phyloP scores from a whole-genome alignment of 2,888 invertebrate genomes.

The Tetranychus truncatus region DNA sequence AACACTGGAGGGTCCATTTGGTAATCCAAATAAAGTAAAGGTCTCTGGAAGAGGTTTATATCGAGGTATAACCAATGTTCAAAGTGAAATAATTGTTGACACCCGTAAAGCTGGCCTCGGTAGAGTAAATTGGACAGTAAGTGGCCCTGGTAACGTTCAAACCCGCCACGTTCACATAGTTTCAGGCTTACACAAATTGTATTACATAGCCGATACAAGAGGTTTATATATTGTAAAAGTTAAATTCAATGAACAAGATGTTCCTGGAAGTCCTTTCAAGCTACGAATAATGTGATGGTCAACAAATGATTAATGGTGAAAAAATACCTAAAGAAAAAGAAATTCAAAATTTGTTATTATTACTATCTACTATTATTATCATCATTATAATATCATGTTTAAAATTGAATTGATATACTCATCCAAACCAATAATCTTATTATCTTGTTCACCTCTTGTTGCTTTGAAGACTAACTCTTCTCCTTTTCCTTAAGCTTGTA shows the following conservation, averaged over 20 bases:
- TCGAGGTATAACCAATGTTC: slow-evolving; percentile 7
- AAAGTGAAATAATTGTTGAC: slow-evolving; percentile 11
- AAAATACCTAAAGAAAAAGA: neutral
- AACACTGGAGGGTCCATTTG: neutral
- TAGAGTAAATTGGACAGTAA: slow-evolving; percentile 10
- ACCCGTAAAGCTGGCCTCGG: slow-evolving; percentile 9
- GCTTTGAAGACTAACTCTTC: no score
- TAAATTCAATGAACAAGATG: slow-evolving; percentile 10
- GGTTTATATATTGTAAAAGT: slow-evolving; percentile 6
- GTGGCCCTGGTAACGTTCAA: slow-evolving; percentile 10
- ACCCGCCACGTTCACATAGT: neutral
- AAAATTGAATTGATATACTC: no score
- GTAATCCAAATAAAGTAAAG: neutral
- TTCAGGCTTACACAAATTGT: slow-evolving; percentile 6
- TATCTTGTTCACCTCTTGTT: no score
- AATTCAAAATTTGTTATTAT: neutral
- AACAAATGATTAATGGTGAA: neutral
- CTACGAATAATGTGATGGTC: slow-evolving; percentile 7
- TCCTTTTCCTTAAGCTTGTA: no score
- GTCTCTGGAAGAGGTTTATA: slow-evolving; percentile 6
- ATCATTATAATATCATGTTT: no score
- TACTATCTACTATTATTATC: neutral
- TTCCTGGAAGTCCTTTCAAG: slow-evolving; percentile 10
- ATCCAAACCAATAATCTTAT: no score
- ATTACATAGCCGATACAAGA: neutral